Base-by-base conservation (phyloP, 2,888 invertebrate genomes). In the Panopea generosa region DNA sequence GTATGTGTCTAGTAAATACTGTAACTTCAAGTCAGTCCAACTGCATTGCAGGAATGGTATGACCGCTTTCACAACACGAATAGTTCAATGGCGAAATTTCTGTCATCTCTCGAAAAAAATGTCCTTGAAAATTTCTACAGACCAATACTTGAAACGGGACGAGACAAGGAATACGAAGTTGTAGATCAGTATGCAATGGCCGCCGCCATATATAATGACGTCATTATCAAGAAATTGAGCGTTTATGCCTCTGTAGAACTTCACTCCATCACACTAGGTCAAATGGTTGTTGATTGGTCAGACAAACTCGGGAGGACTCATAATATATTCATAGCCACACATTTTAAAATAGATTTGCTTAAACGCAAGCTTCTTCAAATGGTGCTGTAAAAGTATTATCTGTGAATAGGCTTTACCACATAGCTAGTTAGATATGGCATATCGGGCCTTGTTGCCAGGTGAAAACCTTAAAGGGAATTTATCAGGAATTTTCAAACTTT, bases 231-330 rank as follows among this genome's bases (percentile, higher is more conserved):
- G 24, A 45, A 49, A 11, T 45, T 52, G n/a, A 22, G 40, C n/a
- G 72, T 76, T 11, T 76, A 73, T 49, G 77, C 80, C 14, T 66
- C 77, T 40, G 80, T 83, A 3, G 83, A 83, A 33, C 24, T 78
- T 2, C 65, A 62, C 16, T 77, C 77, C 1, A n/a, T 75, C 9
- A 74, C 77, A 2, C 33, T 61, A 2, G 83, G 73, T 22, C 77
- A 78, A 52, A 62, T 80, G 70, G 76, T 83, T 4, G 67, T 83
- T 14, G 80, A 83, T 55, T 80, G 77, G 77, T 40, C 52, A 2
- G 66, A 60, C 40, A 7, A 33, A 0, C 49, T 61, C n/a, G 45
- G 59, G 40, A 72, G 55, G 33, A n/a, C 59, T 2, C 60, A 59
- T 1, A 76, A 79, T 57, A 56, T 79, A 3, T 62, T n/a, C 45